phyloP scores from a whole-genome alignment of 2,113 vertebrate species.

The Rhabdornis inornatus region DNA sequence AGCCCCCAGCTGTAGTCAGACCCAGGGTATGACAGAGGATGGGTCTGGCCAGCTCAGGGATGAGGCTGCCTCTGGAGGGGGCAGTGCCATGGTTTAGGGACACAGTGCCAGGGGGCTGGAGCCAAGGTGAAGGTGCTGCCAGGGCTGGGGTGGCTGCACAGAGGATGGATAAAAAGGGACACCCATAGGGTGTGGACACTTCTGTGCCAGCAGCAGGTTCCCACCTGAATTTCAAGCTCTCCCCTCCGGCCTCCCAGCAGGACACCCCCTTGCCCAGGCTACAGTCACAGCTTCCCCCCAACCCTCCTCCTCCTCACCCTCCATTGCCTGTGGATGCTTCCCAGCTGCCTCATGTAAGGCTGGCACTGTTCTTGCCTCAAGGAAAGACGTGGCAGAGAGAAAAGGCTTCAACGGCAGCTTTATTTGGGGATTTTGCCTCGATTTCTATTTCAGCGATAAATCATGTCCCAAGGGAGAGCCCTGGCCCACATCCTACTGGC shows the following conservation, averaged over 20 bases:
- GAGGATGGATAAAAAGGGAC: background rate
- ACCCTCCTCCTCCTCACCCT: background rate
- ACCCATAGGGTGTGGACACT: accelerated
- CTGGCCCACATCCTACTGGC: background rate
- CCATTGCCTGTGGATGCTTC: background rate
- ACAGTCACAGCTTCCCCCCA: background rate
- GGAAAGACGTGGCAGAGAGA: background rate
- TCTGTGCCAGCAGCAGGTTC: background rate
- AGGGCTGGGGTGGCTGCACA: background rate
- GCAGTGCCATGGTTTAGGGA: accelerated
- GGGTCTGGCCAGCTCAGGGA: background rate
- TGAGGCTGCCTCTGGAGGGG: background rate
- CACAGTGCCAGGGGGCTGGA: background rate
- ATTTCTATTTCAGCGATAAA: background rate
- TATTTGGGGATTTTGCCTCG: background rate
- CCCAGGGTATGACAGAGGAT: accelerated
- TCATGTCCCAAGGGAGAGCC: accelerated
- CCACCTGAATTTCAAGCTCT: background rate
- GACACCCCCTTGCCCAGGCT: background rate
- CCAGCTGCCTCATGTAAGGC: background rate
- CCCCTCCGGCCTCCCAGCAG: background rate
- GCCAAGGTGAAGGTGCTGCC: background rate
- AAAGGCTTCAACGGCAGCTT: background rate
- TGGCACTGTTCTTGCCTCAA: background rate
- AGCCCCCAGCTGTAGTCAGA: background rate